Percentiles rank a stretch among this genome's conserved stretches.
These are phyloP conservation scores for Sitodiplosis mosellana DNA, from an alignment of 1,140 invertebrate genomes.

Conservation along the genomic window DNA sequence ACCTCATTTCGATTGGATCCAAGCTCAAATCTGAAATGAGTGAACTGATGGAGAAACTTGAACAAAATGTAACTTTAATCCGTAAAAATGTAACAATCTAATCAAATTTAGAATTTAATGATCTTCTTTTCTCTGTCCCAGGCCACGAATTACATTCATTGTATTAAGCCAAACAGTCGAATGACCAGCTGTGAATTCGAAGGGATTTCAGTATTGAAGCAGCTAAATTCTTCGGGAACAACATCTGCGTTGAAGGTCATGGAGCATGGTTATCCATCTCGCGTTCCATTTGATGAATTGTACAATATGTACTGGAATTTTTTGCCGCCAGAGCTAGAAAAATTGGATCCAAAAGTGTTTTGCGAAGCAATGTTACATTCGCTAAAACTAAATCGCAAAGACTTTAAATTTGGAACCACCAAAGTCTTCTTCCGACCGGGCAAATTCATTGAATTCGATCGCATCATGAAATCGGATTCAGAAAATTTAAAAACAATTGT, in stretches of 20 bases:
- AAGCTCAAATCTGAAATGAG: slow-evolving; percentile 85
- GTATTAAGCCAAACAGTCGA: slow-evolving; percentile 91
- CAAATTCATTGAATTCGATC: slow-evolving; percentile 96
- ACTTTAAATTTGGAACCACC: slow-evolving; percentile 93
- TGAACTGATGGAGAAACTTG: slow-evolving; percentile 83
- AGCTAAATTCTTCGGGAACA: slow-evolving; percentile 91
- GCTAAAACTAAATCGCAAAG: slow-evolving; percentile 76
- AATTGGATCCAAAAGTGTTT: slow-evolving; percentile 72
- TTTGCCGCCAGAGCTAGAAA: slow-evolving; percentile 64
- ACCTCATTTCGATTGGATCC: slow-evolving; percentile 86
- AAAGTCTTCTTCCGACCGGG: slow-evolving; percentile 95
- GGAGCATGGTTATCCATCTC: slow-evolving; percentile 87
- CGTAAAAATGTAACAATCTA: too few relatives aligned
- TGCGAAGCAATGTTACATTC: slow-evolving; percentile 92
- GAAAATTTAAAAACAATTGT: slow-evolving; percentile 74
- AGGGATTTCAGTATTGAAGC: slow-evolving; percentile 74
- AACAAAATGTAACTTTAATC: slow-evolving; percentile 46
- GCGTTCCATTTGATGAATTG: slow-evolving; percentile 76
- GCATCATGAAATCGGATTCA: slow-evolving; percentile 88
- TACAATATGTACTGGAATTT: slow-evolving; percentile 79
- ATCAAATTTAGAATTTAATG: too few relatives aligned
- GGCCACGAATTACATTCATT: slow-evolving; percentile 93
- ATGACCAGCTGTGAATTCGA: slow-evolving; percentile 84
- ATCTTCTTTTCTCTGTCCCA: slow-evolving; percentile 25
- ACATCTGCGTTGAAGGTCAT: slow-evolving; percentile 88